Base-by-base conservation (phyloP, 2,113 vertebrate genomes). In the Motacilla tschutschensis region DNA sequence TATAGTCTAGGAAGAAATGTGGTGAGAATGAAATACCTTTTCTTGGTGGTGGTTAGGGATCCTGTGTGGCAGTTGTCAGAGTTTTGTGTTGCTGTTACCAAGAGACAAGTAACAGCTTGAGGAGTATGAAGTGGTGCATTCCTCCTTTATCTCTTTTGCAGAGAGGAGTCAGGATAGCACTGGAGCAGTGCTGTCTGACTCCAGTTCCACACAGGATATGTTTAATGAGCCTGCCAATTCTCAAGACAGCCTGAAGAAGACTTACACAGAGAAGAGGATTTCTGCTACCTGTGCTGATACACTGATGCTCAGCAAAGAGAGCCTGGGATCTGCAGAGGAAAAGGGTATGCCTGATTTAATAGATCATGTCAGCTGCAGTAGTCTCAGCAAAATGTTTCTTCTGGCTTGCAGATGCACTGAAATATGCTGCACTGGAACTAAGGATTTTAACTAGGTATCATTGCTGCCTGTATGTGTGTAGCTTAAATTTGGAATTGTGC, bases 121-220 rank as follows among this genome's bases (percentile, higher is more conserved):
- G 12, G 33, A 46, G 66, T 43, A 14, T 46, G 85, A 85, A 78
- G 20, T 36, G 83, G 21, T 80, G 18, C 66, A 90, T 89, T 92
- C 63, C 63, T 85, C 57, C 74, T 87, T 64, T 93, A n/a, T 95
- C 65, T 79, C 73, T 91, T 92, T 89, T 85, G 62, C 96, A 99
- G 99, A 99, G 79, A 98, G 98, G 92, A 99, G 99, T 95, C 99
- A 99, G 97, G 99, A 99, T 95, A 99, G 99, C 80, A 98, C 98
- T 33, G 98, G 98, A 12, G 98, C 98, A 31, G 96, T 98, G 44
- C 98, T 99, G 36, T 99, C 99, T 8, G 99, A 99, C 94, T 99
- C 99, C 94, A 99, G 98, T 95, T 99, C 99, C 33, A 98, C 98
- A 8, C 98, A 99, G 95, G 99, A 99, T 70, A 97, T 98, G 89